Evolutionary conservation across 2,888 invertebrate genomes (phyloP), one percentile per base, ranked within the genome.

Genomic region (Spodoptera exigua): DNA sequence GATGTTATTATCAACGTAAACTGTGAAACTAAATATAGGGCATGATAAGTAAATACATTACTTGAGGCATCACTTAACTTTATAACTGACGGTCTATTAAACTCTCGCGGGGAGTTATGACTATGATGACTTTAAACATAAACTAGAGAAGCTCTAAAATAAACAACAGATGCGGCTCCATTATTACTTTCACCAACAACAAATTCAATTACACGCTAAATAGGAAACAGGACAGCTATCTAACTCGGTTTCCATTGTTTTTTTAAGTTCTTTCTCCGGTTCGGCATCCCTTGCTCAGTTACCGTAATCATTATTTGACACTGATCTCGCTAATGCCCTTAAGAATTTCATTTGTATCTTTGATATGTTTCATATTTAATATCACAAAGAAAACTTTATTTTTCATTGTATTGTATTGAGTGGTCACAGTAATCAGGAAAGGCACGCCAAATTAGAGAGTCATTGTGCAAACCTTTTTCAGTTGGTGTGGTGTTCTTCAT

Each of bases 161-260:
- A 41, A 46, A 46, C 16, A 44, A 13, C n/a, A 48, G 35, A 59
- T 18, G 47, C 4, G 14, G 4, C 16, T 21, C 16, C 7, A 9
- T 27, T 27, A 27, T 7, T 5, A 27, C 7, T 27, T 5, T 7
- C 1, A 27, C 27, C 2, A 7, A 17, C 12, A 36, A 16, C 10
- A 36, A 67, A 63, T 17, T 43, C 11, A 67, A 37, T 35, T 35
- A 44, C n/a, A 32, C 18, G 36, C n/a, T 41, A 41, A 27, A 37
- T 37, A 37, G 17, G 17, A 32, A 46, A 34, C 14, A 17, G 2
- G 12, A n/a, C n/a, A 35, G 35, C 48, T 49, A 16, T 46, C 10
- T 16, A 16, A 21, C 9, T n/a, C n/a, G n/a, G n/a, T n/a, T n/a
- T n/a, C n/a, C n/a, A n/a, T n/a, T n/a, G n/a, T n/a, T n/a, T n/a